Evolutionary conservation across 2,888 invertebrate species (phyloP).

Genomic region (Cheiracanthium punctorium): DNA sequence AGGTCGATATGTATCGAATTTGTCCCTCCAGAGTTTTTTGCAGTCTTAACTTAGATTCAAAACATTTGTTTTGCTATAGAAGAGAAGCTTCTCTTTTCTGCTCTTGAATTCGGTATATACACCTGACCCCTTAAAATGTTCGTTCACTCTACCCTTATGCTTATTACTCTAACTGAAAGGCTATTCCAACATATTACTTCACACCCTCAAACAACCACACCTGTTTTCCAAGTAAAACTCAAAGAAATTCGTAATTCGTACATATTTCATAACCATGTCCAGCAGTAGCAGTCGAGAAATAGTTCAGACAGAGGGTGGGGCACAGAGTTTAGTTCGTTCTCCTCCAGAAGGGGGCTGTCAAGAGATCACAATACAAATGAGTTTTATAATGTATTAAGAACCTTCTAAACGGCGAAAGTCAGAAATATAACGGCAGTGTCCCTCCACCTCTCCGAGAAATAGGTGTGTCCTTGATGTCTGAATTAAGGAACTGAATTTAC

Average conservation of each 20-base stretch:
- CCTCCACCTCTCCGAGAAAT: not conserved
- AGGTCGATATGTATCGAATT: too few relatives aligned
- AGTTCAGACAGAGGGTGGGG: not conserved
- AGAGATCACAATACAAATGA: not conserved
- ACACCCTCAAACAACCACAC: not conserved
- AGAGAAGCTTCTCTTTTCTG: too few relatives aligned
- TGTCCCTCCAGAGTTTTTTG: too few relatives aligned
- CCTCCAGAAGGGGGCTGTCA: not conserved
- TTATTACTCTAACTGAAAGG: too few relatives aligned
- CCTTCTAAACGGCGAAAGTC: not conserved
- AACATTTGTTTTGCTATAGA: too few relatives aligned
- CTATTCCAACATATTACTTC: not conserved
- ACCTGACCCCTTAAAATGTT: too few relatives aligned
- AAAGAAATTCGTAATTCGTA: not conserved
- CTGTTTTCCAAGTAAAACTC: not conserved
- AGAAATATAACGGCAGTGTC: not conserved
- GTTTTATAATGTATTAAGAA: not conserved
- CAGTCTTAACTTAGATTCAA: too few relatives aligned
- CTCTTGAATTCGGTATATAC: too few relatives aligned
- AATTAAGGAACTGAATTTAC: conserved; percentile 36
- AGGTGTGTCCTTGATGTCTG: conserved; percentile 51
- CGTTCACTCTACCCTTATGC: too few relatives aligned
- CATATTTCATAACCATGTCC: not conserved
- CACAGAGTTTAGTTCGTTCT: not conserved
- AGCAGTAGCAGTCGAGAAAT: not conserved